Conservation (phyloP, 2,888 invertebrate genomes). For the Eupithecia subumbrata region DNA sequence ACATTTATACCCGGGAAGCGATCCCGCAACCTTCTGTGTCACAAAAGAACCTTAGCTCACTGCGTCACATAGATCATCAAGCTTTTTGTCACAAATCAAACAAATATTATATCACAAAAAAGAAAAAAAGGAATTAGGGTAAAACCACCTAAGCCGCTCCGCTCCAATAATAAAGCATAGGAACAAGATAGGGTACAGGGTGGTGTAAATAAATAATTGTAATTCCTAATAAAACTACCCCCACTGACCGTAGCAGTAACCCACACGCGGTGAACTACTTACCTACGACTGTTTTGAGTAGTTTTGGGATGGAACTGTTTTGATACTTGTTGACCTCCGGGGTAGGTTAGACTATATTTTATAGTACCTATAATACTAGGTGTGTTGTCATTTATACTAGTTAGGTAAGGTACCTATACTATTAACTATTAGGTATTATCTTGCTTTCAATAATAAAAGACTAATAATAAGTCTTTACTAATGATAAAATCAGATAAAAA, state of each 20-base stretch:
- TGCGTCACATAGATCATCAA: not conserved
- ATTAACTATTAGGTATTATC: no score
- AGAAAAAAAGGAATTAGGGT: not conserved
- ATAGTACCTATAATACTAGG: not conserved
- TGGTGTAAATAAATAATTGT: conserved; percentile 79
- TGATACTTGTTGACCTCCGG: conserved; percentile 56
- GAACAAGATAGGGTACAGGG: conserved; percentile 36
- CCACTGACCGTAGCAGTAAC: conserved; percentile 58
- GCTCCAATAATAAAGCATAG: conserved; percentile 23
- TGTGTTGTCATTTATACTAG: not conserved
- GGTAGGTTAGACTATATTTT: not conserved
- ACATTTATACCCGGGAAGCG: not conserved
- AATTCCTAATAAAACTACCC: conserved; percentile 80
- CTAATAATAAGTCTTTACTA: not conserved
- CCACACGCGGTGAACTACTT: conserved; percentile 62
- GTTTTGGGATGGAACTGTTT: conserved; percentile 47
- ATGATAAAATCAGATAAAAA: not conserved
- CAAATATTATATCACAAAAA: not conserved
- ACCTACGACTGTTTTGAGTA: conserved; percentile 43
- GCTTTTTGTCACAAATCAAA: not conserved
- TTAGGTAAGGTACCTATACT: not conserved
- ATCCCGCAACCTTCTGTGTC: not conserved
- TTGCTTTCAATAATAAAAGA: not conserved
- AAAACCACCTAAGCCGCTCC: conserved; percentile 17
- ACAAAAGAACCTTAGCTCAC: not conserved